Evolutionary conservation across 2,888 invertebrate genomes (phyloP).

Genomic region (Caradrina kadenii): DNA sequence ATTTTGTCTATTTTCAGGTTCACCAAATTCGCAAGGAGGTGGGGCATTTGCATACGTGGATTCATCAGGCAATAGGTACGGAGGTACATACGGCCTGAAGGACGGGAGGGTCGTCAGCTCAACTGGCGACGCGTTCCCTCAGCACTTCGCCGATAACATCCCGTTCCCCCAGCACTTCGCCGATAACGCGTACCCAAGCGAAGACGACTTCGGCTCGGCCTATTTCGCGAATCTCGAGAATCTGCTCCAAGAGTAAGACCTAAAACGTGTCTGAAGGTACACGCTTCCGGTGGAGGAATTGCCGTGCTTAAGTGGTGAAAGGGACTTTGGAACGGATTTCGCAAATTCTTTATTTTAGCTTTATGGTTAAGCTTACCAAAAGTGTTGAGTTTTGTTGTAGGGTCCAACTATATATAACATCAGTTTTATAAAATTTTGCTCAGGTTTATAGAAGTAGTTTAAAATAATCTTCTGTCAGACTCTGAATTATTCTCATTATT

Average conservation of each 20-base stretch:
- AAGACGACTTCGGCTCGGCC: conserved; percentile 77
- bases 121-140: conserved; percentile 56
- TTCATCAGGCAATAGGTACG: conserved; percentile 84
- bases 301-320: conserved; percentile 53
- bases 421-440: too few relatives aligned
- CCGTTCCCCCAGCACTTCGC: conserved; percentile 60
- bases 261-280: conserved; percentile 59
- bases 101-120: conserved; percentile 72
- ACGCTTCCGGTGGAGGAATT: conserved; percentile 80
- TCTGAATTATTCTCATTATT: background rate
- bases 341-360: conserved; percentile 3
- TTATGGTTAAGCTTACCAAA: background rate
- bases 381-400: background rate
- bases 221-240: conserved; percentile 82
- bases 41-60: conserved; percentile 82
- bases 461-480: background rate
- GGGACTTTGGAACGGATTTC: conserved; percentile 17
- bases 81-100: conserved; percentile 80
- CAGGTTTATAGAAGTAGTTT: background rate
- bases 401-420: too few relatives aligned
- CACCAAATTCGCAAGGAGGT: conserved; percentile 67
- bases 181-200: conserved; percentile 62
- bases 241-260: conserved; percentile 83
- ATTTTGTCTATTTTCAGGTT: conserved; percentile 51
- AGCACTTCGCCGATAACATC: conserved; percentile 63